These are phyloP conservation scores for Crenuchus spilurus DNA, from an alignment of 2,797 vertebrate species.

Conservation along the genomic window DNA sequence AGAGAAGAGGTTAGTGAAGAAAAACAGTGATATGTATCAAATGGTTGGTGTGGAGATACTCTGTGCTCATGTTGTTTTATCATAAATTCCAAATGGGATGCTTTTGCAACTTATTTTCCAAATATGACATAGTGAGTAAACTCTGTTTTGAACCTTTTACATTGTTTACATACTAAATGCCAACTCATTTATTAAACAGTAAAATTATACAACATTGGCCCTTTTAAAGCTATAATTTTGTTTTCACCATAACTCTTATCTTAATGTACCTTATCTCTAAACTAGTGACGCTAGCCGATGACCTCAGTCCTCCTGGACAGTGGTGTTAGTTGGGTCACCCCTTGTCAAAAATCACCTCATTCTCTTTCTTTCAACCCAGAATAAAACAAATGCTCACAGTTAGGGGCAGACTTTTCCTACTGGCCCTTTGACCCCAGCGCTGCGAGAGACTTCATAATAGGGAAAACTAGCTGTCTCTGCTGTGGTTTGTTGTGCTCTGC, in stretches of 20 bases:
- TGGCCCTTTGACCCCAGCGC: constrained; percentile 11
- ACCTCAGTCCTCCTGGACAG: constrained; percentile 16
- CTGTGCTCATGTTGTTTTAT: too few species aligned
- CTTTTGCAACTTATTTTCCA: too few species aligned
- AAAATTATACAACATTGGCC: too few species aligned
- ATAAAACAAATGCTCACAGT: constrained; percentile 30
- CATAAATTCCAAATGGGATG: too few species aligned
- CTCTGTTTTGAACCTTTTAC: too few species aligned
- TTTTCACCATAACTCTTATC: constrained; percentile 4
- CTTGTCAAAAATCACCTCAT: constrained; percentile 12
- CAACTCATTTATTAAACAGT: too few species aligned
- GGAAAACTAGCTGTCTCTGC: constrained; percentile 7
- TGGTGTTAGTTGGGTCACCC: constrained; percentile 6
- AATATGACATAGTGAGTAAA: too few species aligned
- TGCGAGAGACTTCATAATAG: constrained; percentile 15
- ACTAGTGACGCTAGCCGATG: constrained; percentile 1
- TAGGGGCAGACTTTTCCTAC: constrained; percentile 11
- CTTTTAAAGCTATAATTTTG: neutral
- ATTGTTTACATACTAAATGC: too few species aligned
- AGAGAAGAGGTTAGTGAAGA: too few species aligned
- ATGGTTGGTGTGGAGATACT: too few species aligned
- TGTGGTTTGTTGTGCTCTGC: neutral
- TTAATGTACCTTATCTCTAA: neutral
- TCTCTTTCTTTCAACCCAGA: constrained; percentile 14
- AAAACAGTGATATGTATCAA: too few species aligned